phyloP scores from a whole-genome alignment of 64 coral and sea anemone genomes.

The Montipora capricornis region DNA sequence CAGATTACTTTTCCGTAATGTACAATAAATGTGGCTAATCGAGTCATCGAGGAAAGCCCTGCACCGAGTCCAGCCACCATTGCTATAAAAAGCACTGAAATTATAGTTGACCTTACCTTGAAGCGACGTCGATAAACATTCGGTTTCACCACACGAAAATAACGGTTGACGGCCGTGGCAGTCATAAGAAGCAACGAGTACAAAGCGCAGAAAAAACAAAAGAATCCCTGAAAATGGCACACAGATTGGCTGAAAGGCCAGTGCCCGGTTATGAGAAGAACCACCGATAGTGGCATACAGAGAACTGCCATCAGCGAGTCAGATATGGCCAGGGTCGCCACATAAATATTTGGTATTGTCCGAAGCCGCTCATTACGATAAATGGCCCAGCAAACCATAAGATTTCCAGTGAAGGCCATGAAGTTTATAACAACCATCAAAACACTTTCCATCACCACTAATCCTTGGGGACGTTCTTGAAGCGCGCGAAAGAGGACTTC shows the following conservation, averaged over 20 bases:
- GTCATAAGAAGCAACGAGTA: slow-evolving; percentile 75
- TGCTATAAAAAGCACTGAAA: slow-evolving; percentile 25
- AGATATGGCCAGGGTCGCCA: slow-evolving; percentile 59
- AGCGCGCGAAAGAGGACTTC: slow-evolving; percentile 19
- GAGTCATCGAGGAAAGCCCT: slow-evolving; percentile 16
- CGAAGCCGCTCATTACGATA: slow-evolving; percentile 62
- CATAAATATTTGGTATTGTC: slow-evolving; percentile 73
- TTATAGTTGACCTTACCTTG: slow-evolving; percentile 19
- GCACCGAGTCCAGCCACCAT: slow-evolving; percentile 44
- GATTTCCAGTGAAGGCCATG: slow-evolving; percentile 60
- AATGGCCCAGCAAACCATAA: slow-evolving; percentile 77
- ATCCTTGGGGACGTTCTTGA: background rate
- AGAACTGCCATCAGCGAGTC: slow-evolving; percentile 69
- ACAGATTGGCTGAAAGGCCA: slow-evolving; percentile 26
- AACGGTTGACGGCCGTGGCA: slow-evolving; percentile 72
- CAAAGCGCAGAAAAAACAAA: slow-evolving; percentile 48
- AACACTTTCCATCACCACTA: slow-evolving; percentile 52
- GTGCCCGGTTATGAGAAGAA: slow-evolving; percentile 29
- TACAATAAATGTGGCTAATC: slow-evolving; percentile 27
- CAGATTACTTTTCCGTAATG: slow-evolving; percentile 77
- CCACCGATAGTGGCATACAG: slow-evolving; percentile 60
- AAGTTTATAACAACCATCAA: slow-evolving; percentile 51
- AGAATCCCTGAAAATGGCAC: slow-evolving; percentile 82
- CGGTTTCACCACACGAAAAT: slow-evolving; percentile 73
- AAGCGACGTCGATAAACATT: slow-evolving; percentile 44